Evolutionary conservation across 2,797 vertebrate genomes (phyloP), one percentile per base, ranked within the genome.

Genomic region (Crocidura indochinensis): DNA sequence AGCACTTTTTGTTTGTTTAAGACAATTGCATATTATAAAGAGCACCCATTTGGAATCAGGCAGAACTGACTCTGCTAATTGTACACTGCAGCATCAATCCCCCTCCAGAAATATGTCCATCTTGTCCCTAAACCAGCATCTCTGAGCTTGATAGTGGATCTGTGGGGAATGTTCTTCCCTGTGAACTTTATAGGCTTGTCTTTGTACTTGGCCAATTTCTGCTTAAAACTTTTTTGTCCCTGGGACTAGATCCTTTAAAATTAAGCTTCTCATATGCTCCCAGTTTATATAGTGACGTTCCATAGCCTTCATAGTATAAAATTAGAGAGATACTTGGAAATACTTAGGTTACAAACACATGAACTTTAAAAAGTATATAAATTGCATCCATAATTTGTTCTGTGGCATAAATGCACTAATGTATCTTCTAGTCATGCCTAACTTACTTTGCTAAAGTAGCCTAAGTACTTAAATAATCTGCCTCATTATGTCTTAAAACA

Each of bases 401-500:
- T 44, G 11, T 49, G 19, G 49, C 68, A 80, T 79, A 76, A 68
- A 92, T 27, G 29, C 27, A 71, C 67, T 74, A 75, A 81, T 74
- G 81, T 0, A 65, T 8, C 62, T 85, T 77, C 19, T 22, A 68
- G 31, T 67, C 20, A 7, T 29, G 22, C 24, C n/a, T 84, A 74
- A 62, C 22, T 77, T 86, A 85, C 12, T 86, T 89, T 79, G 44
- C 69, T 29, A 72, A 93, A 77, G 20, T 62, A 77, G 20, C 29
- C 11, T 71, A 60, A 10, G 24, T 78, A 56, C 46, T 94, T 90
- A 91, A 62, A 71, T 83, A 49, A 29, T 38, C 65, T 79, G 31
- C 27, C 77, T 94, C 60, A 75, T 83, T 89, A 87, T 92, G 17
- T 85, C 10, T 67, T 82, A 72, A 88, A 85, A 84, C 51, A 93